phyloP scores from a whole-genome alignment of 1,140 invertebrate genomes.

The Caenorhabditis latens region DNA sequence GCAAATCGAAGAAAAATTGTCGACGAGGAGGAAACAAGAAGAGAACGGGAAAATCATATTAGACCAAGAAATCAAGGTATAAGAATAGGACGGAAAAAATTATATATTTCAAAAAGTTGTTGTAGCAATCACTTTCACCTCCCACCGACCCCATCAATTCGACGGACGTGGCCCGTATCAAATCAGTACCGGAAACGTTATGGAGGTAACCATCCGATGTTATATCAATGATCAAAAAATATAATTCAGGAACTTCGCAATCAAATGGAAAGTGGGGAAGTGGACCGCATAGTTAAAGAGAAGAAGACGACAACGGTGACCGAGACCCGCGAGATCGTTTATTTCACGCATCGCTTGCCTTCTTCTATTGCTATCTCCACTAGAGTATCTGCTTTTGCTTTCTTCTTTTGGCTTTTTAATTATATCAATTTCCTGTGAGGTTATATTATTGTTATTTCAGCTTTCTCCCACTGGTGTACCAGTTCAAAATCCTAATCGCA shows the following conservation, averaged over 20 bases:
- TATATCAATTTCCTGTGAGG: neutral
- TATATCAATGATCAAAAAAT: too few relatives aligned
- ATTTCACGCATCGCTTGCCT: conserved; percentile 54
- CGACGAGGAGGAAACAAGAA: conserved; percentile 27
- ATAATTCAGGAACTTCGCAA: conserved; percentile 32
- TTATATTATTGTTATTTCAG: neutral
- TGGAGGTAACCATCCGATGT: neutral
- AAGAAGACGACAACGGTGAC: conserved; percentile 53
- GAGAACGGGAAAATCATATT: conserved; percentile 39
- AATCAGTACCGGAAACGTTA: conserved; percentile 11
- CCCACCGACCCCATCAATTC: neutral
- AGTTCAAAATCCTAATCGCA: conserved; percentile 8
- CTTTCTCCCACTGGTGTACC: conserved; percentile 33
- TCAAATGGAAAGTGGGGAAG: conserved; percentile 46
- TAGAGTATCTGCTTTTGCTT: conserved; percentile 47
- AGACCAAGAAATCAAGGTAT: conserved; percentile 14
- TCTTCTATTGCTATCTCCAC: conserved; percentile 51
- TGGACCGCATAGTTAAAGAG: conserved; percentile 43
- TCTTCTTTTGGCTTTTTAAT: neutral
- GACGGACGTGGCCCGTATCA: conserved; percentile 25
- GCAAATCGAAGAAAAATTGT: conserved; percentile 26
- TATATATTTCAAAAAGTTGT: neutral
- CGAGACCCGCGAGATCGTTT: conserved; percentile 49
- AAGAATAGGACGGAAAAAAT: neutral
- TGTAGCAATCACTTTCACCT: neutral